A percentile compares a stretch with the other conserved stretches of the same genome.
These are phyloP conservation scores for Pristionchus mayeri DNA, from an alignment of 2,888 invertebrate species.

Conservation along the genomic window DNA sequence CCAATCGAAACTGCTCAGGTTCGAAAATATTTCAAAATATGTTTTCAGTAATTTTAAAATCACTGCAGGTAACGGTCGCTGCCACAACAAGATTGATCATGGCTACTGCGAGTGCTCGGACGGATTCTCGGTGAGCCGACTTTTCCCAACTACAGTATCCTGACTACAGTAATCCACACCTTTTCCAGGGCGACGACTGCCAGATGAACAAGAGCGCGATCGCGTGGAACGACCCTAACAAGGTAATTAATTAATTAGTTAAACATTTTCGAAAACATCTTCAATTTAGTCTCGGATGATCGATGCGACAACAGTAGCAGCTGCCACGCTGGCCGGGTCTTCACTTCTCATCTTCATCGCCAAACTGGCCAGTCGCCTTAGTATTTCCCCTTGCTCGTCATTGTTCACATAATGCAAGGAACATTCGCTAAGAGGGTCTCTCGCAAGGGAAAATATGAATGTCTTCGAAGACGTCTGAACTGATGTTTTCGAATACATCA, in stretches of 20 bases:
- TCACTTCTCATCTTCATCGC: neutral
- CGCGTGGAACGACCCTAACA: conserved; percentile 45
- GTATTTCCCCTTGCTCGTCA: neutral
- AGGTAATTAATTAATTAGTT: conserved; percentile 11
- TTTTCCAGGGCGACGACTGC: conserved; percentile 32
- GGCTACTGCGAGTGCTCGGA: neutral
- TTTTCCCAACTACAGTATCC: neutral
- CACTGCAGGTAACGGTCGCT: neutral
- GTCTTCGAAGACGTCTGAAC: too few species aligned
- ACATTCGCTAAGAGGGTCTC: neutral
- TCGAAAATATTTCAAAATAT: too few species aligned
- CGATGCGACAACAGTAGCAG: neutral
- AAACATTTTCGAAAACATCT: neutral
- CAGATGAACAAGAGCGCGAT: conserved; percentile 39
- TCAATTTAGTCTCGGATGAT: neutral
- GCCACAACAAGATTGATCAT: conserved; percentile 28
- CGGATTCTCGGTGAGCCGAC: conserved; percentile 34
- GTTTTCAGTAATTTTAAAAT: too few species aligned
- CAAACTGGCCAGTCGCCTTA: neutral
- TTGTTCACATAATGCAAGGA: neutral
- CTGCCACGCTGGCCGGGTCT: neutral
- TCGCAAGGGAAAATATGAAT: neutral
- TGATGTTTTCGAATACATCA: too few species aligned
- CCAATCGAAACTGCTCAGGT: conserved; percentile 35
- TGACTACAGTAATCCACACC: neutral